Evolutionary conservation across 1,140 invertebrate genomes (phyloP).

Genomic region (Drosophila dunni): DNA sequence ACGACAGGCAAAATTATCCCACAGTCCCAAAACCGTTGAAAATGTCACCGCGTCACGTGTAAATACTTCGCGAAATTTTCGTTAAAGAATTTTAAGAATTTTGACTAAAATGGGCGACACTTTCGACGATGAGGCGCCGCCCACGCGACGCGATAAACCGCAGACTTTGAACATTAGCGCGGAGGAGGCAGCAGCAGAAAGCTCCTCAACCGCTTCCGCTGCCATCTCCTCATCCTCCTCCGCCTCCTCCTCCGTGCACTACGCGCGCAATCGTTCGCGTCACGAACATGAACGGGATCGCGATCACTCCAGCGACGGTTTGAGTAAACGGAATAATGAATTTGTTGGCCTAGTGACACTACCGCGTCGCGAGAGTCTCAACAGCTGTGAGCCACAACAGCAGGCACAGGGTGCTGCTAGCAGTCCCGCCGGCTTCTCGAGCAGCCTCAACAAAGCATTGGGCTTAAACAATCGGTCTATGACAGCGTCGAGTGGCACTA

Average conservation of each 20-base stretch:
- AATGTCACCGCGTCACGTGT: conserved; percentile 27
- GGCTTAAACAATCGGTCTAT: conserved; percentile 9
- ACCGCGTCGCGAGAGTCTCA: conserved; percentile 76
- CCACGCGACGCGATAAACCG: conserved; percentile 72
- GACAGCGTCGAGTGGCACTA: conserved; percentile 1
- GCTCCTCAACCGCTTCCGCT: conserved; percentile 1
- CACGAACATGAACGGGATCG: conserved; percentile 49
- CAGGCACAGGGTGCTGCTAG: conserved; percentile 25
- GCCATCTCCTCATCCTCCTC: neutral
- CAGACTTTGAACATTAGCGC: conserved; percentile 66
- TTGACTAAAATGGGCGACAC: conserved; percentile 62
- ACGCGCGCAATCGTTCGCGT: conserved; percentile 49
- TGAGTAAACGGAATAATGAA: conserved; percentile 64
- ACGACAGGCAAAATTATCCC: conserved; percentile 45
- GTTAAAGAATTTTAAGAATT: conserved; percentile 4
- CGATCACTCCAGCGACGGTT: conserved; percentile 73
- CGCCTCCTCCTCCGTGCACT: conserved; percentile 10
- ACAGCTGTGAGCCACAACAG: conserved; percentile 54
- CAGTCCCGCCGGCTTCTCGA: conserved; percentile 45
- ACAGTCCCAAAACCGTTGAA: conserved; percentile 1
- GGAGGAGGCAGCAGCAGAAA: conserved; percentile 16
- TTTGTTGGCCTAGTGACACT: conserved; percentile 52
- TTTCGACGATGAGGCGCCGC: conserved; percentile 61
- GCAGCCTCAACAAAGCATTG: conserved; percentile 42
- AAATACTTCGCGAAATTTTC: conserved; percentile 31